Conservation (phyloP, 2,113 vertebrate genomes). For the Lepisosteus oculatus region DNA sequence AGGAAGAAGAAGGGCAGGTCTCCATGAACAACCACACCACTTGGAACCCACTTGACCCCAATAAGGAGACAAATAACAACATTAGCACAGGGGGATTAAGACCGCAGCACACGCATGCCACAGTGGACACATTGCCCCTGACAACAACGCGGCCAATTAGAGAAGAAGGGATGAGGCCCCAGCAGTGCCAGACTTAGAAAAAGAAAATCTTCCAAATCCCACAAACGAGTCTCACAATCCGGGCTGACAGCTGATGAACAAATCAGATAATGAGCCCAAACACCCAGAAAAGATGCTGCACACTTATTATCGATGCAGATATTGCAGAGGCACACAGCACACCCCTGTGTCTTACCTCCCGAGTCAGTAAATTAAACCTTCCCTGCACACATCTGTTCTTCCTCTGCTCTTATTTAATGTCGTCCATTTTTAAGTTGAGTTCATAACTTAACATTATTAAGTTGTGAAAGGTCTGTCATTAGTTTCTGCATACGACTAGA, state of each 20-base stretch:
- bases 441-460: no score
- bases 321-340: neutral
- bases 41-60: conserved; percentile 52
- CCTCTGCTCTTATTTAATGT: no score
- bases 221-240: neutral
- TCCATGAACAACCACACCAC: conserved; percentile 26
- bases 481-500: no score
- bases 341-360: neutral
- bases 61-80: conserved; percentile 48
- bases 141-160: conserved; percentile 41
- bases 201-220: conserved; percentile 2
- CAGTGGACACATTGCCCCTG: conserved; percentile 32
- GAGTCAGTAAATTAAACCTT: no score
- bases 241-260: conserved; percentile 8
- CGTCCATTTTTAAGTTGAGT: no score
- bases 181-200: conserved; percentile 20
- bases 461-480: no score
- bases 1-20: neutral
- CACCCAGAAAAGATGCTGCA: neutral
- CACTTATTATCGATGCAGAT: neutral
- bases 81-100: conserved; percentile 53
- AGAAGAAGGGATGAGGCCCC: conserved; percentile 38
- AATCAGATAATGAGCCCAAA: conserved; percentile 14
- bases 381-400: no score
- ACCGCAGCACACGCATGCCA: conserved; percentile 7